Evolutionary conservation across 2,113 vertebrate genomes (phyloP).

Genomic region (Pseudopodoces humilis): DNA sequence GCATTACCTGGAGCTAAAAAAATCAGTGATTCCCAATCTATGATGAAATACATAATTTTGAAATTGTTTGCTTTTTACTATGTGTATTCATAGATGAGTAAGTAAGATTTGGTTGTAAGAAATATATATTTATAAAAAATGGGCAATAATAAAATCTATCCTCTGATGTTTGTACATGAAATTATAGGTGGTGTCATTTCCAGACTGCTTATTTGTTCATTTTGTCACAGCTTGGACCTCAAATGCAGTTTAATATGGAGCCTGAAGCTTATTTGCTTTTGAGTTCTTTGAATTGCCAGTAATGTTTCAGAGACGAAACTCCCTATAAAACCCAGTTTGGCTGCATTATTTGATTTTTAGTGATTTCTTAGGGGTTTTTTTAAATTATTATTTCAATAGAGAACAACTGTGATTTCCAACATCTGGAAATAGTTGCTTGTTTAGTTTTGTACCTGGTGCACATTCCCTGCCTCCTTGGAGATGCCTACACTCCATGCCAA

Average conservation of each 20-base stretch:
- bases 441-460: accelerated
- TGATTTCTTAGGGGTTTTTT: neutral
- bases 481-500: neutral
- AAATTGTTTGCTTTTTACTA: neutral
- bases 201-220: neutral
- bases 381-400: neutral
- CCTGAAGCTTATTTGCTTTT: neutral
- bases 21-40: neutral
- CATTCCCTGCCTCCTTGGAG: neutral
- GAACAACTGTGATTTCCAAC: neutral
- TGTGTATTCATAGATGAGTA: neutral
- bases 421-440: neutral
- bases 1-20: neutral
- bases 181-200: neutral
- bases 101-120: neutral
- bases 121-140: neutral
- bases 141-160: neutral
- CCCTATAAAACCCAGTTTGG: neutral
- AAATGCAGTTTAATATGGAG: neutral
- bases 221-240: neutral
- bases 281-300: neutral
- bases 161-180: neutral
- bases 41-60: neutral
- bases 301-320: neutral
- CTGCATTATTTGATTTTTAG: neutral